phyloP scores from a whole-genome alignment of 2,113 vertebrate genomes.

The Ameiurus melas region DNA sequence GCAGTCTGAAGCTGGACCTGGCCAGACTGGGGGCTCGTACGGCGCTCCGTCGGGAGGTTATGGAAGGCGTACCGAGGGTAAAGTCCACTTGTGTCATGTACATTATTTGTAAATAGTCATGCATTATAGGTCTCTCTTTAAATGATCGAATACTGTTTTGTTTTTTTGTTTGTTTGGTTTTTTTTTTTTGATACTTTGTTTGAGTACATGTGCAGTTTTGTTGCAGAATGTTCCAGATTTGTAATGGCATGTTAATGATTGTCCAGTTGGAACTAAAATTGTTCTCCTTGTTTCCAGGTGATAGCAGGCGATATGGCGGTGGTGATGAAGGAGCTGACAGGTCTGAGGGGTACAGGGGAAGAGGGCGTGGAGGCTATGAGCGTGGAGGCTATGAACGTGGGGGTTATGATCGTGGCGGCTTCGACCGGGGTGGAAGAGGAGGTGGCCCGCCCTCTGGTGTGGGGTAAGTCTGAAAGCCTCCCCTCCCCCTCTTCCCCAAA shows the following conservation, averaged over 20 bases:
- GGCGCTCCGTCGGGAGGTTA: slow-evolving; percentile 61
- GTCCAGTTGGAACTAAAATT: not conserved
- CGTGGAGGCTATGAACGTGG: slow-evolving; percentile 67
- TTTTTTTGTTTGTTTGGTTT: no score
- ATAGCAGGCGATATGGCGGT: slow-evolving; percentile 70
- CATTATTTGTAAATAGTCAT: not conserved
- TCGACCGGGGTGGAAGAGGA: slow-evolving; percentile 60
- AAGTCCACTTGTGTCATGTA: not conserved
- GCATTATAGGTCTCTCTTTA: not conserved
- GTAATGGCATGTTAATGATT: not conserved
- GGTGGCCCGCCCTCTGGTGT: slow-evolving; percentile 73
- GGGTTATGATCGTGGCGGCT: slow-evolving; percentile 66
- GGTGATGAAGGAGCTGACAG: slow-evolving; percentile 69
- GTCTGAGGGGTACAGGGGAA: slow-evolving; percentile 71
- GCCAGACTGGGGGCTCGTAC: slow-evolving; percentile 51
- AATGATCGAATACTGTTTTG: not conserved
- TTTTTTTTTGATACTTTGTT: no score
- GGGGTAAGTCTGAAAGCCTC: slow-evolving; percentile 78
- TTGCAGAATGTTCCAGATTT: not conserved
- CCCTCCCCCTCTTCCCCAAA: slow-evolving; percentile 58
- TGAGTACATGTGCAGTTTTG: no score
- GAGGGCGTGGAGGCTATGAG: slow-evolving; percentile 67
- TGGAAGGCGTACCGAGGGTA: slow-evolving; percentile 72
- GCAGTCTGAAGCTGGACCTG: slow-evolving; percentile 34
- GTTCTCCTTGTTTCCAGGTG: slow-evolving; percentile 55